Evolutionary conservation across 2,888 invertebrate genomes (phyloP), one percentile per base, ranked within the genome.

Genomic region (Cheiracanthium punctorium): DNA sequence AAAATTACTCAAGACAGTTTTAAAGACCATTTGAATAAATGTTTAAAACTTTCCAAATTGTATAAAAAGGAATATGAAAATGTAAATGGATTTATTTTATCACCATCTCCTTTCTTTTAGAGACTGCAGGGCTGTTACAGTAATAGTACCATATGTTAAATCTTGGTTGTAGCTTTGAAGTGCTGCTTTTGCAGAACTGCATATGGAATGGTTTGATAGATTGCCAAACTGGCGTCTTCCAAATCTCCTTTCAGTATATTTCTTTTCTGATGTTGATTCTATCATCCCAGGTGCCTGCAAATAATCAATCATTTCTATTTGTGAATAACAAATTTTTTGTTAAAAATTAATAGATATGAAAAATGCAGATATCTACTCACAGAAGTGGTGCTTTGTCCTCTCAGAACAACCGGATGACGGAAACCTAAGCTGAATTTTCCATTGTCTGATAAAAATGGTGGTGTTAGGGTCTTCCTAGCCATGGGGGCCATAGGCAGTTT

Each of bases 401-500:
- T 32, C 24, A 87, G 67, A 32, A 87, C 65, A 32, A 87, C 87
- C 24, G 87, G 87, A 72, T 87, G 87, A 4, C 71, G 69, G 43
- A 87, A 87, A 28, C 87, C 87, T 58, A 87, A 69, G 20, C 87
- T 87, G 24, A 87, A 87, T 71, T 87, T 87, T 24, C 81, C 87
- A 33, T 81, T 70, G 14, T 87, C 87, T 17, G 77, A 72, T 43
- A 87, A 77, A 20, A 87, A 87, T 41, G 87, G 87, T 8, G 87
- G 87, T 2, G 87, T 77, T 29, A 87, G 69, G 0, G 81, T 81
- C 69, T 87, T 87, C 17, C 81, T 74, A 41, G 76, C 87, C 81
- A 87, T 81, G 0, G 87, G 87, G 20, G 81, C 76, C 71, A 87
- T 73, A 10, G 80, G 64, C 67, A 72, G 76, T 28, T 81, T 87